Conservation (phyloP, 2,113 vertebrate species). For the Cygnus atratus region DNA sequence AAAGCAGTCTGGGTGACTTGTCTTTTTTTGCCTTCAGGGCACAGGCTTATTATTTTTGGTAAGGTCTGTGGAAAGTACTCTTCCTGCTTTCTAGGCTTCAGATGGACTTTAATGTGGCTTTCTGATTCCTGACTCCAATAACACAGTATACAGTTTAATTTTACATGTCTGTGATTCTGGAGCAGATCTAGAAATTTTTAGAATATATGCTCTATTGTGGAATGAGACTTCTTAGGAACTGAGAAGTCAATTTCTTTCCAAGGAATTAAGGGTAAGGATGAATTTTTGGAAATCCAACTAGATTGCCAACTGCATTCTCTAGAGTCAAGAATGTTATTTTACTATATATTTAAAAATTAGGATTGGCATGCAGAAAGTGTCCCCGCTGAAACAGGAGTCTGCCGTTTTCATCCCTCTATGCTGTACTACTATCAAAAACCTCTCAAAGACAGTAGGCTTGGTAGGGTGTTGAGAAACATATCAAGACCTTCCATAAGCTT, state of each 20-base stretch:
- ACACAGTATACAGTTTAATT: background rate
- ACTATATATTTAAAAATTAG: background rate
- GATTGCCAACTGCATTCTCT: background rate
- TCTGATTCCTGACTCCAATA: background rate
- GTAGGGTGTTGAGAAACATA: background rate
- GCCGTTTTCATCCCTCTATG: background rate
- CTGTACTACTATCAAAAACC: background rate
- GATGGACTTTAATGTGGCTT: background rate
- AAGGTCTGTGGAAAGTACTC: background rate
- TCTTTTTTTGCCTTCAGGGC: background rate
- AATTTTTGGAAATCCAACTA: background rate
- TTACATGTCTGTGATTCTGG: background rate
- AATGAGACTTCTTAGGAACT: background rate
- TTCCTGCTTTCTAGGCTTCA: background rate
- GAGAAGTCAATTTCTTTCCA: background rate
- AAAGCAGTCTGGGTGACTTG: background rate
- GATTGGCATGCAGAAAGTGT: background rate
- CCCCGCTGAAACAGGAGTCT: background rate
- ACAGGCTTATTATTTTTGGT: background rate
- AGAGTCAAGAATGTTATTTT: background rate
- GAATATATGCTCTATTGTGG: background rate
- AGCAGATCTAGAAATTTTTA: background rate
- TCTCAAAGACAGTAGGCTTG: background rate
- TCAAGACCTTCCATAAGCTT: background rate
- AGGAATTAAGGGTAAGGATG: background rate